Evolutionary conservation across 1,140 invertebrate species (phyloP), one percentile per base, ranked within the genome.

Genomic region (Lepidotrigona ventralis): DNA sequence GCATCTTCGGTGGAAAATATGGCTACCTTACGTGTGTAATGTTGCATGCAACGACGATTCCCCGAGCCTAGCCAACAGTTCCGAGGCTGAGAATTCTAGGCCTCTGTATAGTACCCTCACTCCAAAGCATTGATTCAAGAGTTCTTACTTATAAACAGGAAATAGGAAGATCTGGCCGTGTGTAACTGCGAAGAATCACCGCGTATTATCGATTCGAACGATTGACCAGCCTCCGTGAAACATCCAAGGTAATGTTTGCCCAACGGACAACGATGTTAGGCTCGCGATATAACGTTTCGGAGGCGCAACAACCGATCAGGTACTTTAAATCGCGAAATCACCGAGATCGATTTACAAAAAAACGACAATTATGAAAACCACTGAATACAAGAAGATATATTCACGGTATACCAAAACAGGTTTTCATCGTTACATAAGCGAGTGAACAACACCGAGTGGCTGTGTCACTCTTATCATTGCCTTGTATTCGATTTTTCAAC

Each of bases 371-470:
- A n/a, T 73, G 69, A 79, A 79, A 60, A 58, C 82, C 76, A 66
- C 82, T 72, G 82, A n/a, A 71, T 60, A 66, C 21, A 39, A 33
- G 54, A 39, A 23, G 68, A 69, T 83, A n/a, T 70, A 70, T 72
- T 66, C 74, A 33, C 54, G 58, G 56, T 83, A 53, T 79, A 79
- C 76, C 58, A 83, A 33, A 83, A 83, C 82, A 83, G 82, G 82
- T 83, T 83, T 79, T 69, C 8, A 76, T 79, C 60, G 69, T 83
- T 83, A 72, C 69, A 72, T 79, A 83, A 79, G 82, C 29, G 56
- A 56, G 14, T 33, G 69, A 64, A 68, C 54, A 56, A 68, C 54
- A 56, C 54, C 81, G 64, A 83, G 19, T 51, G 56, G 23, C 58
- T 72, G 29, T 79, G 58, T 72, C 69, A n/a, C n/a, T 83, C 81